Conservation (phyloP, 2,888 invertebrate species). For the Pycnomerus fuliginosus region DNA sequence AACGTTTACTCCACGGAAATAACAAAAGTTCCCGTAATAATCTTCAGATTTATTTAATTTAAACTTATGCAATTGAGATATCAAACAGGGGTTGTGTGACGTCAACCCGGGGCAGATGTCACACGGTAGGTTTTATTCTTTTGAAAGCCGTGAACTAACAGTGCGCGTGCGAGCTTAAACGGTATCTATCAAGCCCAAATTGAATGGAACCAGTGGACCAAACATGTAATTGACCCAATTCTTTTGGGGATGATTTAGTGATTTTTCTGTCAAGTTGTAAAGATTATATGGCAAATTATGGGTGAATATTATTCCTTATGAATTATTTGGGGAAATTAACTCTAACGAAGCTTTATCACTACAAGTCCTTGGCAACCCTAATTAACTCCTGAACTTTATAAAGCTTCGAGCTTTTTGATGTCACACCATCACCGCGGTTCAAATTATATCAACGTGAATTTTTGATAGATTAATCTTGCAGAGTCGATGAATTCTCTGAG, state of each 20-base stretch:
- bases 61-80: conserved; percentile 9
- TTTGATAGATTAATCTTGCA: too few relatives aligned
- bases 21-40: too few relatives aligned
- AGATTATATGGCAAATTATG: conserved; percentile 34
- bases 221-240: conserved; percentile 1
- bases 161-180: conserved; percentile 36
- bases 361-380: too few relatives aligned
- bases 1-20: conserved; percentile 36
- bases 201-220: conserved; percentile 28
- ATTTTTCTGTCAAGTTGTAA: conserved; percentile 12
- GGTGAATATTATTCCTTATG: conserved; percentile 32
- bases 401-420: too few relatives aligned
- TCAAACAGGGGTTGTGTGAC: conserved; percentile 10
- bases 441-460: too few relatives aligned
- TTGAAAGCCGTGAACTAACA: conserved; percentile 31
- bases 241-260: too few relatives aligned
- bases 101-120: conserved; percentile 30
- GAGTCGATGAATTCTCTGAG: too few relatives aligned
- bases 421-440: too few relatives aligned
- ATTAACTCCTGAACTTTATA: too few relatives aligned
- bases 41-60: too few relatives aligned
- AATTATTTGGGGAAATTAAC: conserved; percentile 32
- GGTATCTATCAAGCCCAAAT: conserved; percentile 33
- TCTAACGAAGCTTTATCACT: too few relatives aligned
- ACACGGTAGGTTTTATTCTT: conserved; percentile 19